Conservation (phyloP, 2,797 vertebrate genomes). For the Psittacula echo region DNA sequence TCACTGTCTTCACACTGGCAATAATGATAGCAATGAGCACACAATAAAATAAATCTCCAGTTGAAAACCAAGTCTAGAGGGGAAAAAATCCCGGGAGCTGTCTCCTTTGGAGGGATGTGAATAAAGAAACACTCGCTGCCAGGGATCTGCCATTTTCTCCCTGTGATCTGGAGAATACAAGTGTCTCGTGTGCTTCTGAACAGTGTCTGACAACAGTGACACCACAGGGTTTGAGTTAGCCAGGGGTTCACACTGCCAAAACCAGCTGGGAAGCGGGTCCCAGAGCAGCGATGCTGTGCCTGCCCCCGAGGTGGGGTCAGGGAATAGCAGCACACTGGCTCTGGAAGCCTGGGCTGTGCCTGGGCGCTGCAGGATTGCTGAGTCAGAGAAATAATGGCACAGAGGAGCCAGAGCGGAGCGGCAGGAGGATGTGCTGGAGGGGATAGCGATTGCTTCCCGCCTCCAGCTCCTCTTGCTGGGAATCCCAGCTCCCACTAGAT, state of each 20-base stretch:
- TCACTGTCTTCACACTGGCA: neutral
- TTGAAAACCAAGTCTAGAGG: neutral
- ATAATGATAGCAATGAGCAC: neutral
- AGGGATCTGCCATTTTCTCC: neutral
- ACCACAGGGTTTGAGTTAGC: neutral
- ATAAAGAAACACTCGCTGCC: neutral
- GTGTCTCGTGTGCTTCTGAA: neutral
- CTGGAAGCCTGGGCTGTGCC: neutral
- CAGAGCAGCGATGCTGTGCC: neutral
- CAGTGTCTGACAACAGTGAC: neutral
- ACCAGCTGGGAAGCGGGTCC: neutral
- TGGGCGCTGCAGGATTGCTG: neutral
- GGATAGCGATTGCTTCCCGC: neutral
- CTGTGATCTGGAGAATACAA: neutral
- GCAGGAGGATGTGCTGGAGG: neutral
- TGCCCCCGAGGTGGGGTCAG: accelerated
- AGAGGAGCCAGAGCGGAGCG: accelerated
- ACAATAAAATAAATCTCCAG: neutral
- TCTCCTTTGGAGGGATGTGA: neutral
- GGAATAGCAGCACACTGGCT: neutral
- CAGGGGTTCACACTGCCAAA: neutral
- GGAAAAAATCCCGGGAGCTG: neutral
- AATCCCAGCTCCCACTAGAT: neutral
- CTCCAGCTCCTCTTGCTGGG: neutral
- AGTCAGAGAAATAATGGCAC: neutral